phyloP scores from a whole-genome alignment of 64 coral and sea anemone species.

The Platygyra sinensis region DNA sequence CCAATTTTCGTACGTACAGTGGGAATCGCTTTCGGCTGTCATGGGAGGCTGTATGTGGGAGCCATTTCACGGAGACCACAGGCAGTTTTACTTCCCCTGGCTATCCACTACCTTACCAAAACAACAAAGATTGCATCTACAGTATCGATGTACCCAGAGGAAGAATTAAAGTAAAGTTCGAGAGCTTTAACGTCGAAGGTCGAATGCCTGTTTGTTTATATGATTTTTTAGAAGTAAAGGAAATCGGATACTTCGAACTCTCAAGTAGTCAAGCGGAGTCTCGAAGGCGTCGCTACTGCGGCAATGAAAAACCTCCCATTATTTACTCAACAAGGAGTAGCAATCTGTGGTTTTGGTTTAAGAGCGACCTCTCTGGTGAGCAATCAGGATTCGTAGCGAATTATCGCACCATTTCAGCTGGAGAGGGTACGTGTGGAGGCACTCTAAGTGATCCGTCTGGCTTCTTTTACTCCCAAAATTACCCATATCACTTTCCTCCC shows the following conservation, averaged over 20 bases:
- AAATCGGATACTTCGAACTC: constrained; percentile 73
- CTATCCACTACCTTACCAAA: constrained; percentile 67
- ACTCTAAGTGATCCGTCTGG: constrained; percentile 50
- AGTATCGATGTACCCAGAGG: constrained; percentile 84
- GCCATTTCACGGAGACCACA: constrained; percentile 41
- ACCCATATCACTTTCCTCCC: constrained; percentile 72
- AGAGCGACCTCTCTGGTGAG: constrained; percentile 54
- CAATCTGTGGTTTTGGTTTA: constrained; percentile 81
- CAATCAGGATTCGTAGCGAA: constrained; percentile 59
- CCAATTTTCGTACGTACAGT: constrained; percentile 69
- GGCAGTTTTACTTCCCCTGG: constrained; percentile 76
- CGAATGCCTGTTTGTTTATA: constrained; percentile 67
- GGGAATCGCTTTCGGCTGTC: constrained; percentile 80
- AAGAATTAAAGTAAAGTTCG: constrained; percentile 82
- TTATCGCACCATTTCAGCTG: constrained; percentile 71
- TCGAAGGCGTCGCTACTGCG: constrained; percentile 63
- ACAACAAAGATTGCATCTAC: constrained; percentile 84
- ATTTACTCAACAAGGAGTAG: constrained; percentile 84
- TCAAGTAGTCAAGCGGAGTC: constrained; percentile 33
- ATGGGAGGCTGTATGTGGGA: constrained; percentile 83
- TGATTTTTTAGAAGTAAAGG: constrained; percentile 81
- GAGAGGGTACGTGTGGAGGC: constrained; percentile 71
- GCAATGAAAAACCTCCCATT: constrained; percentile 65
- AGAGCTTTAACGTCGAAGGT: constrained; percentile 77
- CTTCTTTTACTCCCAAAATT: constrained; percentile 83